Conservation (phyloP, 1,140 invertebrate genomes). For the Pseudomyrmex sp. region DNA sequence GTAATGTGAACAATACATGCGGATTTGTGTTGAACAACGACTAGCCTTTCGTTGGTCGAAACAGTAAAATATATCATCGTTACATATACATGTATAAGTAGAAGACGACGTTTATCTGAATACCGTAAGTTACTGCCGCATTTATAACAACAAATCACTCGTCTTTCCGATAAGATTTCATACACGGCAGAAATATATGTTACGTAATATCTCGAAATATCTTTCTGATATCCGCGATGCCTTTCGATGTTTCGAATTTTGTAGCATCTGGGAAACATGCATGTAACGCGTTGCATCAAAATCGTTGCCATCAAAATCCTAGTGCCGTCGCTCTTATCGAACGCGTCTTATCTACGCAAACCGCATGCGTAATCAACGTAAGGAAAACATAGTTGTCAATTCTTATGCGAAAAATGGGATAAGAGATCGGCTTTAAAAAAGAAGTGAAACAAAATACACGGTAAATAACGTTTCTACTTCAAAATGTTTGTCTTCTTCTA, state of each 20-base stretch:
- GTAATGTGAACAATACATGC: not conserved
- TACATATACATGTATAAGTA: not conserved
- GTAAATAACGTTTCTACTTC: not conserved
- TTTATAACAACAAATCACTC: slow-evolving; percentile 74
- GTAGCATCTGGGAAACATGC: not conserved
- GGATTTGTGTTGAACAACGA: too few relatives aligned
- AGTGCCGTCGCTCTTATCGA: not conserved
- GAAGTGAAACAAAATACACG: not conserved
- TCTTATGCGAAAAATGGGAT: not conserved
- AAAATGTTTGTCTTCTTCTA: not conserved
- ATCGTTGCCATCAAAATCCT: slow-evolving; percentile 11
- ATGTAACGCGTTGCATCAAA: not conserved
- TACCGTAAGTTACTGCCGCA: slow-evolving; percentile 67
- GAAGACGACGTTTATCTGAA: not conserved
- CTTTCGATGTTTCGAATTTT: slow-evolving; percentile 11
- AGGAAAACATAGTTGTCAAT: not conserved
- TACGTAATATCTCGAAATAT: slow-evolving; percentile 10
- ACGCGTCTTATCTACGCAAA: not conserved
- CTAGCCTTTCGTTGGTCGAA: not conserved
- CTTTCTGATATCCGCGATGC: slow-evolving; percentile 39
- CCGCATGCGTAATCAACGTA: not conserved
- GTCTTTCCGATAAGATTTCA: slow-evolving; percentile 52
- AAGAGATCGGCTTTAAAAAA: not conserved
- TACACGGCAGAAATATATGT: slow-evolving; percentile 50
- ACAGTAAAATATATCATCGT: not conserved